Evolutionary conservation across 2,797 vertebrate genomes (phyloP), one percentile per base, ranked within the genome.

Genomic region (Brotogeris chrysoptera): DNA sequence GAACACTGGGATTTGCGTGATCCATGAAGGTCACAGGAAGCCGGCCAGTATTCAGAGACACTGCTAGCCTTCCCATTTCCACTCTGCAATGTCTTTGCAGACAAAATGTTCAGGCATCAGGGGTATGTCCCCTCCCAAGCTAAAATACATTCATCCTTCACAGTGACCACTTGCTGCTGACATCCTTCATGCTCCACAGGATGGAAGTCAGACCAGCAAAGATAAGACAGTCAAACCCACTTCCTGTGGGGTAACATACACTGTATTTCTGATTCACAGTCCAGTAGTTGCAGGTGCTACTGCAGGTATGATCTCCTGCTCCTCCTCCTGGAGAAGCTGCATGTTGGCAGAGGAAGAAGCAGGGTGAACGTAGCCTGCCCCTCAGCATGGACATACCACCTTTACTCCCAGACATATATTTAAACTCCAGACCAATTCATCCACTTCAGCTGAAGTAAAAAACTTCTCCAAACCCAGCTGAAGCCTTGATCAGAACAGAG

Each of bases 331-430:
- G 24, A 44, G 24, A 69, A 92, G 27, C 43, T 30, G 9, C 6
- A 55, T 0, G 0, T 11, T 3, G 2, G 55, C 34, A 49, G 1
- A 1, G 10, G 38, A 80, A 9, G n/a, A 4, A 91, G 19, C 0
- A 3, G 14, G 30, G 6, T 49, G 23, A 84, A 76, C 41, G 28
- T 0, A 36, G 17, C 41, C 27, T 25, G 18, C 13, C 21, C 38
- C 61, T 90, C 28, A 61, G 24, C 16, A 49, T 0, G 39, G 44
- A 32, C 20, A 5, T 16, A 19, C 1, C 43, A 43, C 4, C 21
- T 32, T 6, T 50, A 34, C 6, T 59, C 16, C 13, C 72, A 73
- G 27, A 49, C 16, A 30, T 1, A 1, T 1, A 61, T 46, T 61
- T 50, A 76, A 1, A 10, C 24, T 90, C 46, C 63, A 50, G 55